Evolutionary conservation across 2,113 vertebrate genomes (phyloP).

Genomic region (Rattus rattus): DNA sequence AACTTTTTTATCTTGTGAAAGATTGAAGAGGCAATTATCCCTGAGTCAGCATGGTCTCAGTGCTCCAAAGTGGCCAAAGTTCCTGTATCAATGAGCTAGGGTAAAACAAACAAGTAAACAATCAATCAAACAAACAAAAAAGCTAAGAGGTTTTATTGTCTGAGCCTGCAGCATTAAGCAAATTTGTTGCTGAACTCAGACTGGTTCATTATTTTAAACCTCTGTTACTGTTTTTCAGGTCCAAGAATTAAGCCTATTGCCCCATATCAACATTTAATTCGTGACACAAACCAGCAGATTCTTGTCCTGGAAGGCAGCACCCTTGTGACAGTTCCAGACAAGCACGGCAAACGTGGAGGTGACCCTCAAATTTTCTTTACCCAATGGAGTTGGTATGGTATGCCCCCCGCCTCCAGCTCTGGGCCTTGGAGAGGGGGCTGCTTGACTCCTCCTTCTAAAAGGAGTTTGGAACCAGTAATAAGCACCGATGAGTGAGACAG

Average conservation of each 20-base stretch:
- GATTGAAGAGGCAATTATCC: neutral
- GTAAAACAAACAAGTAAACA: neutral
- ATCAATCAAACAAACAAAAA: neutral
- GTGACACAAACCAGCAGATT: conserved; percentile 31
- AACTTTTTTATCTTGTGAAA: neutral
- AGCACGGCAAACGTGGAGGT: neutral
- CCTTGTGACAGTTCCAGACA: conserved; percentile 3
- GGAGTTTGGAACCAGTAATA: neutral
- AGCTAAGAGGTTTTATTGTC: neutral
- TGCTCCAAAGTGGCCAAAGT: neutral
- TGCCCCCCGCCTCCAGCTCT: no score
- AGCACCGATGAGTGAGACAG: neutral
- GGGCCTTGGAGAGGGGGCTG: neutral
- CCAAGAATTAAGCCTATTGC: neutral
- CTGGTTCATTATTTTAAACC: neutral
- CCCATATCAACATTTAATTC: neutral
- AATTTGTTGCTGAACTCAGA: neutral
- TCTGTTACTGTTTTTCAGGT: conserved; percentile 28
- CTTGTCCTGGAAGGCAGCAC: neutral
- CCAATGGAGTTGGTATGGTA: neutral
- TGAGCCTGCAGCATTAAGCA: neutral
- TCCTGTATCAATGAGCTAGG: neutral
- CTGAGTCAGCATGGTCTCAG: neutral
- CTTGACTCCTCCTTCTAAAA: neutral
- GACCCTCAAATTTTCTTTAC: neutral